Percentiles rank a stretch among this genome's conserved stretches.
These are phyloP conservation scores for Candidula unifasciata DNA, from an alignment of 2,888 invertebrate genomes.

Conservation along the genomic window DNA sequence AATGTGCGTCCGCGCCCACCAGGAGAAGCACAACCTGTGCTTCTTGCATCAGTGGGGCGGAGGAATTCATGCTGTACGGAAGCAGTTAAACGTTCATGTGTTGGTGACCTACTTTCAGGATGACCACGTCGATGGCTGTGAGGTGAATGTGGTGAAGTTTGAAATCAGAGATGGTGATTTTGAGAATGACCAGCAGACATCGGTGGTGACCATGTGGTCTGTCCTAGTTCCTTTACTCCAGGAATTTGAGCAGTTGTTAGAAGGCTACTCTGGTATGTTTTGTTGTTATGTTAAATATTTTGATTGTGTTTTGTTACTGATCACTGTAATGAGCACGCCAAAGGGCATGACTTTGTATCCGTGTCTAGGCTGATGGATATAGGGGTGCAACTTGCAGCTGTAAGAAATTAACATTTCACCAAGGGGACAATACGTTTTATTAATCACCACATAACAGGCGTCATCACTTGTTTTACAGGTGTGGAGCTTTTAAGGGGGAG, in stretches of 20 bases:
- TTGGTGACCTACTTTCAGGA: slow-evolving; percentile 51
- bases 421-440: too few relatives aligned
- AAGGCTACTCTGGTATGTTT: slow-evolving; percentile 69
- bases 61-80: slow-evolving; percentile 69
- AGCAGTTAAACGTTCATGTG: slow-evolving; percentile 57
- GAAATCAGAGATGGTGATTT: slow-evolving; percentile 64
- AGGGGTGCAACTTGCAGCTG: too few relatives aligned
- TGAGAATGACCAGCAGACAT: slow-evolving; percentile 60
- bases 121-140: slow-evolving; percentile 47
- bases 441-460: too few relatives aligned
- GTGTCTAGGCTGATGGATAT: too few relatives aligned
- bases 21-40: slow-evolving; percentile 61
- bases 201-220: slow-evolving; percentile 69
- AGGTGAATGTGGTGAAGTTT: slow-evolving; percentile 16
- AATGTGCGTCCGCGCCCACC: slow-evolving; percentile 66
- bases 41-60: slow-evolving; percentile 71
- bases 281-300: too few relatives aligned
- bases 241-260: slow-evolving; percentile 71
- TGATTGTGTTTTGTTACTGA: too few relatives aligned
- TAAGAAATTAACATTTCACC: too few relatives aligned
- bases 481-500: too few relatives aligned
- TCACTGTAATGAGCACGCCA: too few relatives aligned
- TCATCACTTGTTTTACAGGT: too few relatives aligned
- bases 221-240: slow-evolving; percentile 71
- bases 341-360: too few relatives aligned